Percentiles rank a stretch among this genome's conserved stretches.
These are phyloP conservation scores for Aspidiotus destructor DNA, from an alignment of 2,888 invertebrate genomes.

Conservation along the genomic window DNA sequence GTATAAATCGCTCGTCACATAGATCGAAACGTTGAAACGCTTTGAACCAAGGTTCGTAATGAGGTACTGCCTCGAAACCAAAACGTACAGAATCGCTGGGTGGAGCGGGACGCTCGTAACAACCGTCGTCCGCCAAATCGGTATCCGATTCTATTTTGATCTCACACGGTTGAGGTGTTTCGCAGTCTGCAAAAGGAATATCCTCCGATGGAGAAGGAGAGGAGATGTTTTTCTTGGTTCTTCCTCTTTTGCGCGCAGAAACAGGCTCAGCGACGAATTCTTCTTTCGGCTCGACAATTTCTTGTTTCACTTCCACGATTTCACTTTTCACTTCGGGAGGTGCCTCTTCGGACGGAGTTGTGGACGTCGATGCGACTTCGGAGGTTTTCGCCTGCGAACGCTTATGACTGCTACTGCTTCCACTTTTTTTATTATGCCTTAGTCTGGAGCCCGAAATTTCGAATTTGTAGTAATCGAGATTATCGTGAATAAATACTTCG, in stretches of 20 bases:
- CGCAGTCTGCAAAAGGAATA: background rate
- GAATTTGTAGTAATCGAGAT: conserved; percentile 51
- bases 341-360: background rate
- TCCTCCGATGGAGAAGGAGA: background rate
- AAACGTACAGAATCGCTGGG: conserved; percentile 14
- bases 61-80: conserved; percentile 37
- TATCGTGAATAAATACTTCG: conserved; percentile 51
- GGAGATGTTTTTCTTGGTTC: background rate
- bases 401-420: conserved; percentile 5
- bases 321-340: background rate
- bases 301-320: conserved; percentile 12
- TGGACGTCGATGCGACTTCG: background rate
- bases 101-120: conserved; percentile 5
- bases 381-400: background rate
- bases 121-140: background rate
- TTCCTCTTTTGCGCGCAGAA: background rate
- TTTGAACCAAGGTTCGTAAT: conserved; percentile 25
- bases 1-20: conserved; percentile 18
- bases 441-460: conserved; percentile 44
- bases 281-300: conserved; percentile 11
- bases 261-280: background rate
- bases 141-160: background rate
- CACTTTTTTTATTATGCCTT: conserved; percentile 42
- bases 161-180: background rate
- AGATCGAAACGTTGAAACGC: conserved; percentile 21